Evolutionary conservation across 2,888 invertebrate species (phyloP).

Genomic region (Salticus scenicus): DNA sequence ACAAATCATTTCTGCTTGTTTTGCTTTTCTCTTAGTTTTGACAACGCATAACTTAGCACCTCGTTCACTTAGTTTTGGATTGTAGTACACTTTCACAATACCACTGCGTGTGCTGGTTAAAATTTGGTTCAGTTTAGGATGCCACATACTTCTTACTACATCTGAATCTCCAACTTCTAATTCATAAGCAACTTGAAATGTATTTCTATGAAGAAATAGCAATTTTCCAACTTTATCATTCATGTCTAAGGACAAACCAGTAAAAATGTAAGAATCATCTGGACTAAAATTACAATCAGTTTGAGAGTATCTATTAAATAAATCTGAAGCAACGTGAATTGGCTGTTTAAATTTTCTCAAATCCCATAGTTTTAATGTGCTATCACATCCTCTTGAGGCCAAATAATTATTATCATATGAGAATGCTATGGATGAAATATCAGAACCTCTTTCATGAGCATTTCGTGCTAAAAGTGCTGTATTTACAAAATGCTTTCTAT

Average conservation of each 20-base stretch:
- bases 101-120: conserved; percentile 95
- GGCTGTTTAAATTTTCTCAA: conserved; percentile 87
- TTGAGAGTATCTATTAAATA: conserved; percentile 86
- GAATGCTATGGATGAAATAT: conserved; percentile 89
- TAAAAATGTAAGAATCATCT: conserved; percentile 90
- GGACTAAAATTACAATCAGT: conserved; percentile 88
- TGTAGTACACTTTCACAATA: conserved; percentile 91
- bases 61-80: conserved; percentile 87
- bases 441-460: conserved; percentile 87
- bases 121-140: conserved; percentile 97
- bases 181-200: conserved; percentile 84
- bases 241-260: conserved; percentile 87
- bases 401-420: conserved; percentile 89
- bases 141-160: conserved; percentile 89
- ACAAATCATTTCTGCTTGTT: conserved; percentile 83
- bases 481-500: conserved; percentile 90
- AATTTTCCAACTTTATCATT: conserved; percentile 82
- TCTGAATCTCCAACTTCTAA: conserved; percentile 85
- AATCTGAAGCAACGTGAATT: conserved; percentile 81
- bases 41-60: conserved; percentile 93
- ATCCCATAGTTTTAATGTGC: conserved; percentile 97
- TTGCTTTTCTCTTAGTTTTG: conserved; percentile 78
- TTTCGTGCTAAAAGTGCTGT: conserved; percentile 85
- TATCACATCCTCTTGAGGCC: conserved; percentile 89
- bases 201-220: conserved; percentile 86